Evolutionary conservation across 2,113 vertebrate genomes (phyloP).

Genomic region (Colius striatus): DNA sequence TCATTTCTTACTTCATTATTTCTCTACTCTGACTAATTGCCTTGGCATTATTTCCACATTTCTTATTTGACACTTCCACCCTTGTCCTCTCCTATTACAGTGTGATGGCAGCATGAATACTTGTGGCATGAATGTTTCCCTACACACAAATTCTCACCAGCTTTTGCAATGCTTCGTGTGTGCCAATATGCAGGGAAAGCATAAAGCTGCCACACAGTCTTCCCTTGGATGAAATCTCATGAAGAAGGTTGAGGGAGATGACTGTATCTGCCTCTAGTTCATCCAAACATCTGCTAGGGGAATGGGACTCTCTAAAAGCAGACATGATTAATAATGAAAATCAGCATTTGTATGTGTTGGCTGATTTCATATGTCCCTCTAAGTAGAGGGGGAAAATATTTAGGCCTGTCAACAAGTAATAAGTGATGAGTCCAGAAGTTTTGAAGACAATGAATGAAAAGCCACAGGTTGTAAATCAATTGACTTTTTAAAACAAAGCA

Average conservation of each 20-base stretch:
- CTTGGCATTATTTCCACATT: neutral
- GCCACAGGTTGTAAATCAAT: neutral
- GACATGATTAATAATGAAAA: neutral
- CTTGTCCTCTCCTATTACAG: neutral
- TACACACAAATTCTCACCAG: neutral
- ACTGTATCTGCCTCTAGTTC: neutral
- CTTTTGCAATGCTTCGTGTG: neutral
- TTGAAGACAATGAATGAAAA: neutral
- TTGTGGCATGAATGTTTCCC: neutral
- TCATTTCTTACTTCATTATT: neutral
- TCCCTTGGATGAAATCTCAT: neutral
- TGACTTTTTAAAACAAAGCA: neutral
- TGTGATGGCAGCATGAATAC: neutral
- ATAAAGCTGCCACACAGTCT: neutral
- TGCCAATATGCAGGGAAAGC: neutral
- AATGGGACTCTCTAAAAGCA: neutral
- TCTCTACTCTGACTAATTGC: neutral
- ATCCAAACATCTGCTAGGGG: neutral
- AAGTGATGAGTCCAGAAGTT: neutral
- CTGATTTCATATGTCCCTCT: neutral
- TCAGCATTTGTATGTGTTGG: neutral
- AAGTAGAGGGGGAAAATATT: neutral
- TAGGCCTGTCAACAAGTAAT: neutral
- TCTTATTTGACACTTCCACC: neutral
- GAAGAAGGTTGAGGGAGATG: neutral